Conservation (phyloP, 2,888 invertebrate genomes). For the Drosophila austrosaltans region DNA sequence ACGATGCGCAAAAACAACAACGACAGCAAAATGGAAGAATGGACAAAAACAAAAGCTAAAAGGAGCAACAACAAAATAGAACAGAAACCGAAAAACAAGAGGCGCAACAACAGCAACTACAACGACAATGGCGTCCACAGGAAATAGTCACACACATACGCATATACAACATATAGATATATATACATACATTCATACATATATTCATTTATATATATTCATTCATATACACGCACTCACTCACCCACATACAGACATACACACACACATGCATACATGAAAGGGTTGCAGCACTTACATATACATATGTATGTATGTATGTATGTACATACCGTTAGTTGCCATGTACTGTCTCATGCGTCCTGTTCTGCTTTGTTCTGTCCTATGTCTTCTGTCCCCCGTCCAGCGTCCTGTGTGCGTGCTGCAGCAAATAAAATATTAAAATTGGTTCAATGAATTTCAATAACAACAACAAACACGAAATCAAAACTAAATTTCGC, state of each 20-base stretch:
- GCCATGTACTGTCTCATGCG: constrained; percentile 33
- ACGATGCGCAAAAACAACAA: constrained; percentile 72
- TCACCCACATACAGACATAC: constrained; percentile 21
- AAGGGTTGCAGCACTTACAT: neutral
- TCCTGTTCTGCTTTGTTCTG: neutral
- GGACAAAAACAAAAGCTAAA: constrained; percentile 67
- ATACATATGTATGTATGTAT: neutral
- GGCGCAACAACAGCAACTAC: constrained; percentile 52
- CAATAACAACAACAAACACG: constrained; percentile 80
- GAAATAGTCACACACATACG: constrained; percentile 75
- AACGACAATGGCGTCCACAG: constrained; percentile 77
- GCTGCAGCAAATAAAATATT: constrained; percentile 77
- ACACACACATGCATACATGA: neutral
- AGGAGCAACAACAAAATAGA: constrained; percentile 61
- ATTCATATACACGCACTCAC: neutral
- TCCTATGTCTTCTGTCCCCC: constrained; percentile 8
- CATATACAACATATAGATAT: constrained; percentile 30
- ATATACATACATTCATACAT: neutral
- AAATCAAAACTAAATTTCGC: constrained; percentile 80
- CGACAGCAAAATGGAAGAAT: constrained; percentile 32
- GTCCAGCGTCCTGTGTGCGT: constrained; percentile 51
- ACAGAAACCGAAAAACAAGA: constrained; percentile 30
- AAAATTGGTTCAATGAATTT: constrained; percentile 81
- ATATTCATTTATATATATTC: neutral
- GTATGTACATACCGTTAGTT: constrained; percentile 65